These are phyloP conservation scores for Drosophila atripex DNA, from an alignment of 2,888 invertebrate genomes.

Conservation along the genomic window DNA sequence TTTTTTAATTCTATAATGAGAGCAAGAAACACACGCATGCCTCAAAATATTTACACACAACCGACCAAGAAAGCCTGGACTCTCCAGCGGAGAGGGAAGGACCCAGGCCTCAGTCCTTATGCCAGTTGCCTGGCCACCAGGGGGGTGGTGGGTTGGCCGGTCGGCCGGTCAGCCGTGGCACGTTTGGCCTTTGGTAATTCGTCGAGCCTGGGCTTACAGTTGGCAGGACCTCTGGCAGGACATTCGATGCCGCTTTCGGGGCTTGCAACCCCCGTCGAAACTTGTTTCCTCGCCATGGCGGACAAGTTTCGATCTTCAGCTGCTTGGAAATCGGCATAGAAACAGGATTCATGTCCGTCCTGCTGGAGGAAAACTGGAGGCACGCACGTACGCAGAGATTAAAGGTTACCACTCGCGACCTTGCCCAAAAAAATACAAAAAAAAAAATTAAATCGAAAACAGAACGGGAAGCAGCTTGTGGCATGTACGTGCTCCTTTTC, in stretches of 20 bases:
- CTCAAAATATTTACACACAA: slow-evolving; percentile 81
- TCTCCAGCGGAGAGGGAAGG: slow-evolving; percentile 5
- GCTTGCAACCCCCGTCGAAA: slow-evolving; percentile 57
- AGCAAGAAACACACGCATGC: slow-evolving; percentile 77
- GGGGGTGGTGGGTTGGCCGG: slow-evolving; percentile 1
- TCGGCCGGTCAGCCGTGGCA: slow-evolving; percentile 51
- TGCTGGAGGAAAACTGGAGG: slow-evolving; percentile 40
- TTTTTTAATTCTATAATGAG: slow-evolving; percentile 69
- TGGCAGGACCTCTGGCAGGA: slow-evolving; percentile 17
- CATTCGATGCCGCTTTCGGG: slow-evolving; percentile 38
- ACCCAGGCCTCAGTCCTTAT: slow-evolving; percentile 1
- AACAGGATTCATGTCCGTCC: slow-evolving; percentile 2
- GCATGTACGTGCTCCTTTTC: slow-evolving; percentile 73
- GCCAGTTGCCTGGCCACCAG: slow-evolving; percentile 5
- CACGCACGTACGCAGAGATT: slow-evolving; percentile 63
- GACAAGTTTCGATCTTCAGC: slow-evolving; percentile 57
- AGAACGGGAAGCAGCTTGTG: slow-evolving; percentile 73
- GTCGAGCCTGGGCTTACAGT: slow-evolving; percentile 60
- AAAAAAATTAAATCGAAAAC: slow-evolving; percentile 21
- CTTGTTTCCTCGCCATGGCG: slow-evolving; percentile 56
- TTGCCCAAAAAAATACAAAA: slow-evolving; percentile 46
- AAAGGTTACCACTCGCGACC: slow-evolving; percentile 78
- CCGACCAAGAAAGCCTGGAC: slow-evolving; percentile 52
- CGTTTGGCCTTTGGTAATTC: slow-evolving; percentile 80
- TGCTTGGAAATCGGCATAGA: slow-evolving; percentile 40